Evolutionary conservation across 2,888 invertebrate genomes (phyloP).

Genomic region (Geotrupes spiniger): DNA sequence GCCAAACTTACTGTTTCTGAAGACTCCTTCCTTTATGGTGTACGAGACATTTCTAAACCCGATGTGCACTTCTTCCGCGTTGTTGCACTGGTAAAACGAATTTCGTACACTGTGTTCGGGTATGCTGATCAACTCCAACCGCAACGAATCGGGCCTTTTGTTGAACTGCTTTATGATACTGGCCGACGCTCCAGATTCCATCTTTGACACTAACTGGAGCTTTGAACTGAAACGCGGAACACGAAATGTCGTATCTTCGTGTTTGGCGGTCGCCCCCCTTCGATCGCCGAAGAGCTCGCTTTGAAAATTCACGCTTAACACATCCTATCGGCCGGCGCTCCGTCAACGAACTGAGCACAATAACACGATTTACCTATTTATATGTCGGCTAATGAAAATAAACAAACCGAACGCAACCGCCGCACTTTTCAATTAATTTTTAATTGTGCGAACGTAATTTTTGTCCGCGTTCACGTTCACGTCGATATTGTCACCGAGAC

Average conservation of each 20-base stretch:
- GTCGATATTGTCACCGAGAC: no score
- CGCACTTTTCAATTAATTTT: no score
- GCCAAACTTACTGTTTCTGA: constrained; percentile 54
- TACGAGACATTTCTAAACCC: constrained; percentile 67
- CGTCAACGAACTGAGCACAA: no score
- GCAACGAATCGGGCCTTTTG: constrained; percentile 43
- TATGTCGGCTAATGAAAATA: no score
- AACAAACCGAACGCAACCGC: no score
- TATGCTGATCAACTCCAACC: constrained; percentile 40
- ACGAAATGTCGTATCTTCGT: constrained; percentile 6
- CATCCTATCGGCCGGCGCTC: no score
- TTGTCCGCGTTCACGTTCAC: no score
- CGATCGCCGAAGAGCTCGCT: neutral
- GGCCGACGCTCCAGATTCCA: constrained; percentile 1
- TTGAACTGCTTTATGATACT: constrained; percentile 15
- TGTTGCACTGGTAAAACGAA: constrained; percentile 27
- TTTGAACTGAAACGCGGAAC: constrained; percentile 4
- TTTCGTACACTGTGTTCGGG: constrained; percentile 37
- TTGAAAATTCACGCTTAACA: no score
- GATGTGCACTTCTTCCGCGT: constrained; percentile 53
- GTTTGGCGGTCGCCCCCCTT: constrained; percentile 1
- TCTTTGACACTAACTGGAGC: constrained; percentile 4
- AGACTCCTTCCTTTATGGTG: constrained; percentile 59
- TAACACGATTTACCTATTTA: no score
- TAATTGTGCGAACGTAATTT: no score